Conservation (phyloP, 2,113 vertebrate species). For the Erpornis zantholeuca region DNA sequence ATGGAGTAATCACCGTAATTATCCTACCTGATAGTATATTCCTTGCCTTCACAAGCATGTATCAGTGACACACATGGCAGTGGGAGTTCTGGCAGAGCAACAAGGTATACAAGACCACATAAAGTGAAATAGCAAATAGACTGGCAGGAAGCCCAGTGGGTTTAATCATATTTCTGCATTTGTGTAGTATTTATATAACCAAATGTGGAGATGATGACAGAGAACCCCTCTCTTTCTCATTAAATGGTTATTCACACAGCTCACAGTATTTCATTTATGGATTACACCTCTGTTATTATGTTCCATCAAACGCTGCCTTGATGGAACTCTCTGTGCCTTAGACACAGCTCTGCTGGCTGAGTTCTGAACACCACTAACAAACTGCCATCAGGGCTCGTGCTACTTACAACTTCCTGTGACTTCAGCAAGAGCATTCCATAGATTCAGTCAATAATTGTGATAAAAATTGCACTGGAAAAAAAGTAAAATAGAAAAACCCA, state of each 20-base stretch:
- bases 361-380: not conserved
- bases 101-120: not conserved
- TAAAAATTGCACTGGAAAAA: not conserved
- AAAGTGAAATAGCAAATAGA: not conserved
- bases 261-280: not conserved
- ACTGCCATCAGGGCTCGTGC: not conserved
- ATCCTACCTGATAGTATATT: not conserved
- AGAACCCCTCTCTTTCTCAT: not conserved
- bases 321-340: not conserved
- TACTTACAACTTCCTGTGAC: not conserved
- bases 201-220: not conserved
- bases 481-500: not conserved
- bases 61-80: not conserved
- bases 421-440: not conserved
- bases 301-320: not conserved
- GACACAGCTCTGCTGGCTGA: not conserved
- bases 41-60: not conserved
- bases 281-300: not conserved
- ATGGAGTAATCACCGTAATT: not conserved
- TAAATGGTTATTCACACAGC: not conserved
- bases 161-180: not conserved
- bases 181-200: not conserved
- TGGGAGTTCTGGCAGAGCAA: not conserved
- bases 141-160: not conserved
- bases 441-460: not conserved